Evolutionary conservation across 2,888 invertebrate genomes (phyloP), one percentile per base, ranked within the genome.

Genomic region (Eilema sororculum): DNA sequence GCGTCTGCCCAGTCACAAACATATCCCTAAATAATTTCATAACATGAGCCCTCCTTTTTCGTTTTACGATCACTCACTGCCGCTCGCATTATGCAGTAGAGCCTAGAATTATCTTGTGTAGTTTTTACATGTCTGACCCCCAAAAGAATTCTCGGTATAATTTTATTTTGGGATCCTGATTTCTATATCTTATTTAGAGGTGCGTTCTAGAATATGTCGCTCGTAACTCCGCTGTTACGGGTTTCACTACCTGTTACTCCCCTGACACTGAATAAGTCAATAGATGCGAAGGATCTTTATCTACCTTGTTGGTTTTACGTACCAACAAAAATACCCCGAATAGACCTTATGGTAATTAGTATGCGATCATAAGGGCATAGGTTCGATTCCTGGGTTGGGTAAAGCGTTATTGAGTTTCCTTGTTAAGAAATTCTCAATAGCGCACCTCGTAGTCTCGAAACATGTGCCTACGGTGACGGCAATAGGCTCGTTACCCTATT

Each of bases 51-150:
- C 67, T 67, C 37, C 67, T 66, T 72, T 75, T 72, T 77, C n/a
- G 77, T 77, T 78, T 78, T 78, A 78, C 75, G 79, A 80, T 77
- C 73, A 71, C 72, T 78, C 78, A 77, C 71, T 70, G 74, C 58
- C 69, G 72, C 46, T 37, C 75, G 73, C 73, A 78, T 79, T 71
- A 79, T 75, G 72, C 69, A 73, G 57, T 71, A 71, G 59, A 52
- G 63, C 30, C 56, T 65, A 60, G 65, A 52, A 62, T 37, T 24
- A 52, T 52, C 16, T 61, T 52, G 59, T 63, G 46, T 65, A 58
- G 56, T 76, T 68, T 75, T 74, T 68, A 62, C 68, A 61, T 59
- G 67, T 66, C 69, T 60, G 10, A 12, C 52, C 28, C 58, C 62
- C n/a, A n/a, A 22, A 63, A 58, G 46, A 68, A 62, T 67, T 65